phyloP scores from a whole-genome alignment of 2,888 invertebrate species.

The Hymenopus coronatus region DNA sequence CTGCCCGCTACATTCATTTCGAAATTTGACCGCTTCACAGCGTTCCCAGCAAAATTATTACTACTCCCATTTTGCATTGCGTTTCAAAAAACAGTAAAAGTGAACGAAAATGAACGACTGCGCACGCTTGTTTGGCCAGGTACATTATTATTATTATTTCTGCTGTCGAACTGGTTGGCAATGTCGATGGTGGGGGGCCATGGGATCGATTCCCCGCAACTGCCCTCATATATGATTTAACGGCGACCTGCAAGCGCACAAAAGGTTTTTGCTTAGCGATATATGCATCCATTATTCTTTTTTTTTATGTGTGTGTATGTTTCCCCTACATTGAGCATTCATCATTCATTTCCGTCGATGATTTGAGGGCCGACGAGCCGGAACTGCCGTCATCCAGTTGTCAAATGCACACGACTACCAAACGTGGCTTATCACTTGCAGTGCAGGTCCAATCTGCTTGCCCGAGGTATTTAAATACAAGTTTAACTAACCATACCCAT shows the following conservation, averaged over 20 bases:
- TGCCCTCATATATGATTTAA: slow-evolving; percentile 11
- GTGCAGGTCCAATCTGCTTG: background rate
- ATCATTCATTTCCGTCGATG: slow-evolving; percentile 11
- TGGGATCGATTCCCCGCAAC: slow-evolving; percentile 6
- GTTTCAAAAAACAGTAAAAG: background rate
- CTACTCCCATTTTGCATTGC: background rate
- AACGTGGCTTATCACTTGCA: background rate
- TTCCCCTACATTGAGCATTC: background rate
- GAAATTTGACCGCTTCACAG: background rate
- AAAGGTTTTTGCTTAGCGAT: background rate
- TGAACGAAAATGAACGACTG: background rate
- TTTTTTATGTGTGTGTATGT: background rate
- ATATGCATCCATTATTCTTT: background rate
- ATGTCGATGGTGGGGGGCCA: background rate
- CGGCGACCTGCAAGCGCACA: background rate
- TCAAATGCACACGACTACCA: background rate
- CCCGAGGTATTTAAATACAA: background rate
- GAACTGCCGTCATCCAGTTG: background rate
- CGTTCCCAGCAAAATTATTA: background rate
- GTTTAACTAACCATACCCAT: background rate
- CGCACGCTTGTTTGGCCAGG: background rate
- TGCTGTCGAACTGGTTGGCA: background rate
- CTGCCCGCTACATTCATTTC: background rate
- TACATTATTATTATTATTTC: background rate
- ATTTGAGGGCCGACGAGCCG: background rate